Evolutionary conservation across 2,888 invertebrate species (phyloP), one percentile per base, ranked within the genome.

Genomic region (Agrotis exclamationis): DNA sequence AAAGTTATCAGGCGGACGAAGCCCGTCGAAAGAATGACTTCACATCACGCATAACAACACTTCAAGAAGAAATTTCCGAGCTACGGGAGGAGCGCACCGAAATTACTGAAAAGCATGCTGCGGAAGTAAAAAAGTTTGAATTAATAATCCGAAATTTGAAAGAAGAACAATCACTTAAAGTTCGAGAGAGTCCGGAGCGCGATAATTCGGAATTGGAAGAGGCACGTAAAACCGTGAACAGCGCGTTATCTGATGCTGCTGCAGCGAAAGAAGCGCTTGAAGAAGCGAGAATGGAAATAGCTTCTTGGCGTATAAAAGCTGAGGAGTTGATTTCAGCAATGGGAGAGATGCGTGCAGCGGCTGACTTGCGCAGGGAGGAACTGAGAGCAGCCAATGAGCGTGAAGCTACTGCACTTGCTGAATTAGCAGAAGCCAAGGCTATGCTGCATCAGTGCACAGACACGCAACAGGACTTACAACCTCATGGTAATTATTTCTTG

Each of bases 171-270:
- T 86, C 86, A 0, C 79, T 87, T 13, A 91, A 91, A 76, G 89
- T 87, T 2, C 86, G 91, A 0, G 88, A 89, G 22, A 92, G 92
- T 56, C 95, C 95, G 0, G 93, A 91, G 57, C 89, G 90, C 0
- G 94, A 95, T 83, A 91, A 90, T 57, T 85, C 89, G 0, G 96
- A 96, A 76, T 85, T 95, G 9, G 96, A 96, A 9, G 95, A 95
- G 74, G 88, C 91, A 0, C 90, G 90, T 18, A 83, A 86, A 9
- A 91, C 92, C 18, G 87, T 93, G 7, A 87, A 87, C 13, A 81
- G 84, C 6, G 93, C 93, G 0, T 74, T 92, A 24, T 85, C 90
- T 4, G 95, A 96, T 74, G 91, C 93, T 0, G 88, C 87, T 14
- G 75, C 85, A 45, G 92, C 91, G 2, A 95, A 93, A 77, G 83